Evolutionary conservation across 2,113 vertebrate genomes (phyloP).

Genomic region (Pangasianodon gigas): DNA sequence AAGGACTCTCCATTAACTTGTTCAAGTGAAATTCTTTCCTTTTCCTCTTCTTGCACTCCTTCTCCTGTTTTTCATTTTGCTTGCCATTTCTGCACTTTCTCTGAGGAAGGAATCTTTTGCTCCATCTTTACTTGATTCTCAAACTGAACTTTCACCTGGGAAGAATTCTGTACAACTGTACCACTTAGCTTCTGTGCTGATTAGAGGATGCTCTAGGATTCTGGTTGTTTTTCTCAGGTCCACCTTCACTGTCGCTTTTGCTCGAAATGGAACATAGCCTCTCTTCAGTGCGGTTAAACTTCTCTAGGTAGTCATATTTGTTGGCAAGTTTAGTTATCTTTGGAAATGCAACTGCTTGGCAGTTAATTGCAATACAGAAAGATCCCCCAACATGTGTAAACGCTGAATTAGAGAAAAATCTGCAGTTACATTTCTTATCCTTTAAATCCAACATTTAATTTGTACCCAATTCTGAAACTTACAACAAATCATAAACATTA

Average conservation of each 20-base stretch:
- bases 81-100: slow-evolving; percentile 84
- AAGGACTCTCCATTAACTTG: slow-evolving; percentile 70
- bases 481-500: background rate
- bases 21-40: slow-evolving; percentile 82
- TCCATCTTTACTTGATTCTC: slow-evolving; percentile 17
- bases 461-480: background rate
- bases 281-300: background rate
- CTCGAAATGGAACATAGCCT: slow-evolving; percentile 52
- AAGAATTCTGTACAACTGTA: background rate
- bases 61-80: slow-evolving; percentile 83
- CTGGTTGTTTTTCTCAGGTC: slow-evolving; percentile 68
- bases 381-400: background rate
- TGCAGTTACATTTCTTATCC: background rate
- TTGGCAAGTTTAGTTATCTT: background rate
- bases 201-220: slow-evolving; percentile 47
- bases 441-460: background rate
- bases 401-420: background rate
- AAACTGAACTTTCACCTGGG: slow-evolving; percentile 45
- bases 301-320: background rate
- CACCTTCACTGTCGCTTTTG: slow-evolving; percentile 58
- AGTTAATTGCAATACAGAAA: background rate
- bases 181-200: slow-evolving; percentile 39
- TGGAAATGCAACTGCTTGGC: background rate
- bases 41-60: slow-evolving; percentile 88
- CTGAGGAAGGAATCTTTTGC: slow-evolving; percentile 57